Conservation (phyloP, 2,888 invertebrate genomes). For the Loripinus fragilis region DNA sequence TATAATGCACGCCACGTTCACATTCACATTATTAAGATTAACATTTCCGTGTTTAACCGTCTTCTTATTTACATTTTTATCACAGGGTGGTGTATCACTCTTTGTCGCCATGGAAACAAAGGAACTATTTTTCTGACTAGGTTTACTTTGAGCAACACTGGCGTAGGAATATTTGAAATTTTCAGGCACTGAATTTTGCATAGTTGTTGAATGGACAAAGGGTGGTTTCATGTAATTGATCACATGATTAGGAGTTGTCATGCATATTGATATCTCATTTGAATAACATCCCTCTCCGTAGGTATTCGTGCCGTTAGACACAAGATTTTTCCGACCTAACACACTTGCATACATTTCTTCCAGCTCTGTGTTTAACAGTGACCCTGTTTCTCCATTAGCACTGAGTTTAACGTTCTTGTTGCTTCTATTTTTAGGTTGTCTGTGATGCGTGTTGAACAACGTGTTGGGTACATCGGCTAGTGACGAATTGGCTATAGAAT, state of each 20-base stretch:
- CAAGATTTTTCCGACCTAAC: conserved; percentile 74
- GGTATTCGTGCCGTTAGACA: conserved; percentile 66
- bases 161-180: conserved; percentile 58
- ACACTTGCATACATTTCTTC: conserved; percentile 26
- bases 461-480: conserved; percentile 77
- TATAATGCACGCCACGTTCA: conserved; percentile 54
- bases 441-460: conserved; percentile 58
- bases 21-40: conserved; percentile 34
- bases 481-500: conserved; percentile 73
- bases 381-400: neutral
- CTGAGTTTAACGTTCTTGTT: neutral
- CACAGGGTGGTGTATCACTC: conserved; percentile 40
- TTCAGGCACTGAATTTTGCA: conserved; percentile 16
- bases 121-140: conserved; percentile 52
- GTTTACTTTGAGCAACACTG: conserved; percentile 64
- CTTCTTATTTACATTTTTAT: conserved; percentile 43
- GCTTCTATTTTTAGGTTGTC: neutral
- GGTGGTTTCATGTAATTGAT: conserved; percentile 25
- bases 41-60: conserved; percentile 26
- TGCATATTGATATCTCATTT: neutral
- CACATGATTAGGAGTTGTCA: conserved; percentile 23
- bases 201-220: conserved; percentile 31
- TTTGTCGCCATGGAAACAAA: conserved; percentile 28
- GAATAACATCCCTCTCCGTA: conserved; percentile 9
- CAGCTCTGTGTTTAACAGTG: neutral